These are phyloP conservation scores for Drosophila quadrilineata DNA, from an alignment of 1,140 invertebrate genomes.

Conservation along the genomic window DNA sequence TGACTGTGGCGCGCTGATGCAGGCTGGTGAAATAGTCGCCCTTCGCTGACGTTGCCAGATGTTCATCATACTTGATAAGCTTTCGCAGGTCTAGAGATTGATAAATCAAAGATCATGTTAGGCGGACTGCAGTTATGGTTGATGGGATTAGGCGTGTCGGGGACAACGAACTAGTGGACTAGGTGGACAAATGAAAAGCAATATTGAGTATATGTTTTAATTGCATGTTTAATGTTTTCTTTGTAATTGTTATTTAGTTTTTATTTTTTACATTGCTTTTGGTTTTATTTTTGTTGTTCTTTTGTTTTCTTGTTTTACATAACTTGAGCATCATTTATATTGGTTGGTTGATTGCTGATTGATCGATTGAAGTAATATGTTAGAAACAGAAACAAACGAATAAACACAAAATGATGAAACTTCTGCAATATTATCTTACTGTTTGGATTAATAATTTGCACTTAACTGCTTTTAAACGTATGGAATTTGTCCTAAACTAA, in stretches of 20 bases:
- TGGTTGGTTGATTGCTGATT: too few relatives aligned
- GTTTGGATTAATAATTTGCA: slow-evolving; percentile 1
- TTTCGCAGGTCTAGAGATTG: slow-evolving; percentile 63
- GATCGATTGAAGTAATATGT: slow-evolving; percentile 29
- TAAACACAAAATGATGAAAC: slow-evolving; percentile 13
- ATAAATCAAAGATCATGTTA: not conserved
- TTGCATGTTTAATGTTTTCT: slow-evolving; percentile 68
- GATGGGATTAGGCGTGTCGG: too few relatives aligned
- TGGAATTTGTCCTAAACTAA: slow-evolving; percentile 68
- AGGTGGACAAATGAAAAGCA: slow-evolving; percentile 22
- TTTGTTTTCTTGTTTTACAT: slow-evolving; percentile 33
- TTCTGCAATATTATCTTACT: slow-evolving; percentile 13
- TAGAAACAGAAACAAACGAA: slow-evolving; percentile 1
- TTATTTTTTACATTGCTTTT: slow-evolving; percentile 73
- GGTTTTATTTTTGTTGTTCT: slow-evolving; percentile 47
- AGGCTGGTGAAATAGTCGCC: slow-evolving; percentile 52
- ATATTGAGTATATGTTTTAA: slow-evolving; percentile 36
- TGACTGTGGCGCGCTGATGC: slow-evolving; percentile 63
- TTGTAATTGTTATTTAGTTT: slow-evolving; percentile 53
- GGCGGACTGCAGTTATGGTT: not conserved
- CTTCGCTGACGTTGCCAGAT: slow-evolving; percentile 47
- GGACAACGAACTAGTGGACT: too few relatives aligned
- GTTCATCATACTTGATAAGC: slow-evolving; percentile 76
- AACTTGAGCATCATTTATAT: slow-evolving; percentile 48
- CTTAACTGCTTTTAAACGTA: slow-evolving; percentile 21